These are phyloP conservation scores for Drosophila eugracilis DNA, from an alignment of 1,140 invertebrate genomes.

Conservation along the genomic window DNA sequence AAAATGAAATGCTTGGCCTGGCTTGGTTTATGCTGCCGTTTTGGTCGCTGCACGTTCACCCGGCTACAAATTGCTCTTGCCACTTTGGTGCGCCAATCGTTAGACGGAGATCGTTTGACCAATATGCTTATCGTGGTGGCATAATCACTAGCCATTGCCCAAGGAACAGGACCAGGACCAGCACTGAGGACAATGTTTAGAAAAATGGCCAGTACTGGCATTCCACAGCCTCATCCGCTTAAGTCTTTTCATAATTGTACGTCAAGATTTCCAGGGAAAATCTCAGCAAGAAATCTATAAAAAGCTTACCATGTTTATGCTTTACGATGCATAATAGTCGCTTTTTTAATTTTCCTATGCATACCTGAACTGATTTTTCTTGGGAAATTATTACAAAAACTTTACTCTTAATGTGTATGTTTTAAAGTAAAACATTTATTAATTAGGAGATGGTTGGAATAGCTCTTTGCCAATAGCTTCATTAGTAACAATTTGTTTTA, in stretches of 20 bases:
- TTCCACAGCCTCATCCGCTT: conserved; percentile 16
- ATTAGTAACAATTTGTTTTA: neutral
- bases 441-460: neutral
- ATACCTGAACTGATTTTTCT: neutral
- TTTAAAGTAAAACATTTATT: neutral
- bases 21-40: conserved; percentile 61
- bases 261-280: conserved; percentile 24
- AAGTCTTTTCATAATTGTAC: conserved; percentile 34
- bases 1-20: conserved; percentile 46
- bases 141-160: conserved; percentile 39
- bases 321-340: conserved; percentile 7
- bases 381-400: neutral
- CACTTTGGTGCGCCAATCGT: conserved; percentile 72
- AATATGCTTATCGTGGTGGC: conserved; percentile 75
- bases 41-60: conserved; percentile 78
- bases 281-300: conserved; percentile 23
- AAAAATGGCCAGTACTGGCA: conserved; percentile 29
- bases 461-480: neutral
- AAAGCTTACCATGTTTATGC: conserved; percentile 10
- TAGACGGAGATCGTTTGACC: conserved; percentile 46
- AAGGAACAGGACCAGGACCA: conserved; percentile 13
- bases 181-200: conserved; percentile 12
- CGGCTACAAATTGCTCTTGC: conserved; percentile 80
- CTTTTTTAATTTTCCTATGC: neutral
- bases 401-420: neutral